Evolutionary conservation across 2,888 invertebrate species (phyloP).

Genomic region (Ichneumoninae sp.): DNA sequence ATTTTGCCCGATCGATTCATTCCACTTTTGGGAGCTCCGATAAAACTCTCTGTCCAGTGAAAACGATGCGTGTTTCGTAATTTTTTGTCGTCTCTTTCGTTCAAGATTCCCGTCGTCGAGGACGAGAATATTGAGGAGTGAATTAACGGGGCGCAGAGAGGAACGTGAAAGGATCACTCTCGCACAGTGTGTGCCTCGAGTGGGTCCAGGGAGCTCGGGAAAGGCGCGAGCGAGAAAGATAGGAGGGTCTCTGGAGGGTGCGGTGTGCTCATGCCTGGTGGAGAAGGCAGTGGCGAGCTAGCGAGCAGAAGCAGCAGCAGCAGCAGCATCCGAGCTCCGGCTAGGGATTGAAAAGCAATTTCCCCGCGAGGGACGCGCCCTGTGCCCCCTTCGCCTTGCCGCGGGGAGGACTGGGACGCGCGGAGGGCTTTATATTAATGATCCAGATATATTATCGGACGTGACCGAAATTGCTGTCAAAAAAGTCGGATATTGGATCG

Average conservation of each 20-base stretch:
- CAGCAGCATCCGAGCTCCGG: slow-evolving; percentile 63
- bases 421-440: slow-evolving; percentile 84
- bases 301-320: slow-evolving; percentile 61
- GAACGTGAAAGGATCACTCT: slow-evolving; percentile 24
- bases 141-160: slow-evolving; percentile 57
- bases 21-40: not conserved
- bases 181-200: slow-evolving; percentile 37
- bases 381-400: slow-evolving; percentile 29
- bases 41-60: not conserved
- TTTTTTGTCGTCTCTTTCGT: slow-evolving; percentile 20
- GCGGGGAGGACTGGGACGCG: slow-evolving; percentile 76
- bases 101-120: not conserved
- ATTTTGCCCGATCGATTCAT: not conserved
- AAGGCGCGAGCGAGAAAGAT: slow-evolving; percentile 56
- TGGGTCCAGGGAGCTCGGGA: slow-evolving; percentile 55
- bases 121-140: slow-evolving; percentile 44
- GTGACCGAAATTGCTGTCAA: slow-evolving; percentile 85
- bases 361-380: slow-evolving; percentile 78
- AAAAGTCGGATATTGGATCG: slow-evolving; percentile 85
- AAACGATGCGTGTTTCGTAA: not conserved
- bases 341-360: slow-evolving; percentile 84
- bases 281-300: slow-evolving; percentile 42
- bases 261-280: slow-evolving; percentile 24
- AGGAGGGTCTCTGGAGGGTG: slow-evolving; percentile 61
- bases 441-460: slow-evolving; percentile 85